phyloP scores from a whole-genome alignment of 2,113 vertebrate species.

The Dendropsophus ebraccatus region DNA sequence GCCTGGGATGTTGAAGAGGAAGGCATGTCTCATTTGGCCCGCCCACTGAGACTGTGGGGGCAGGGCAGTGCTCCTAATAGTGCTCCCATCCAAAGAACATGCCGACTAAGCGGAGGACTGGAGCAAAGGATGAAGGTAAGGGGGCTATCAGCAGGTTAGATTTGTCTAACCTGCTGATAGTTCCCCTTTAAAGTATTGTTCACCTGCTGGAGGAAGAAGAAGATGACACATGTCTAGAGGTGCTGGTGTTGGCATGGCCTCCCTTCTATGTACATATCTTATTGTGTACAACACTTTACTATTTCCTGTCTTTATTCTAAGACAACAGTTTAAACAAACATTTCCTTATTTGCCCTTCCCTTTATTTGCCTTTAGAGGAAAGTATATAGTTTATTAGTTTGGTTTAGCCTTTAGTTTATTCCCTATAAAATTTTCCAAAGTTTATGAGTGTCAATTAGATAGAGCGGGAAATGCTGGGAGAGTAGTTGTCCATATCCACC shows the following conservation, averaged over 20 bases:
- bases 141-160: too few species aligned
- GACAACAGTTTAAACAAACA: slow-evolving; percentile 27
- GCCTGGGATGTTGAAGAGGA: too few species aligned
- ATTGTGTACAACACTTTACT: slow-evolving; percentile 20
- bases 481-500: background rate
- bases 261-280: slow-evolving; percentile 11
- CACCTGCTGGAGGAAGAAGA: slow-evolving; percentile 28
- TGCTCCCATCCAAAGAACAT: too few species aligned
- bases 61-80: too few species aligned
- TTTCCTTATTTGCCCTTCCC: slow-evolving; percentile 29
- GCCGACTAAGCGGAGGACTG: too few species aligned
- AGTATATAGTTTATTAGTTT: slow-evolving; percentile 11
- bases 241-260: slow-evolving; percentile 2
- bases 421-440: background rate
- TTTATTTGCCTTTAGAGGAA: slow-evolving; percentile 2
- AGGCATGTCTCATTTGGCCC: too few species aligned
- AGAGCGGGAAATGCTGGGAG: background rate
- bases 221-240: slow-evolving; percentile 25
- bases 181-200: background rate
- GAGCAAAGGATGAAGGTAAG: too few species aligned
- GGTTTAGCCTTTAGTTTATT: slow-evolving; percentile 1
- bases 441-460: background rate
- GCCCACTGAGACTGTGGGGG: too few species aligned
- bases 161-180: too few species aligned
- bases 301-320: slow-evolving; percentile 18